Percentiles rank a stretch among this genome's conserved stretches.
Conservation (phyloP, 2,888 invertebrate genomes). For the Mantis religiosa region DNA sequence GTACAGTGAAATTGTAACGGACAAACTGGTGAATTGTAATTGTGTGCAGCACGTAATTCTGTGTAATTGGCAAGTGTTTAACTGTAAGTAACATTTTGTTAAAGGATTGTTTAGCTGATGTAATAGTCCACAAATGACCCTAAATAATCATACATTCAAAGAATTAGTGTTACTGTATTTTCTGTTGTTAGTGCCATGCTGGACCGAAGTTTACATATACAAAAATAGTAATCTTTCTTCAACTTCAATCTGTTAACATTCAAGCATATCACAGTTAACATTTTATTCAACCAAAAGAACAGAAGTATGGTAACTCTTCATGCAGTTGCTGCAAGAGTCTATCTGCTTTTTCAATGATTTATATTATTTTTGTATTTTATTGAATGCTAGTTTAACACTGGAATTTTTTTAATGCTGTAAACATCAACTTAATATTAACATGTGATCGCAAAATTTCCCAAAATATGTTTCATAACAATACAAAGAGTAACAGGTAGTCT, state of each 20-base stretch:
- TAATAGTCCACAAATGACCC: no score
- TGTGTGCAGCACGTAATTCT: no score
- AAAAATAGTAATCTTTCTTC: not conserved
- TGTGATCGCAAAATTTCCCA: not conserved
- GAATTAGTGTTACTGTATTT: not conserved
- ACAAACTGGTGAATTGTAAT: no score
- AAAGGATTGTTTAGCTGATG: no score
- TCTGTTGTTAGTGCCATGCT: not conserved
- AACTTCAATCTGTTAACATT: not conserved
- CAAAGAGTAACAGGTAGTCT: not conserved
- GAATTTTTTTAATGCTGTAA: not conserved
- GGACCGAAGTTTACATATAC: not conserved
- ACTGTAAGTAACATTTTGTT: no score
- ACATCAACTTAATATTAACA: not conserved
- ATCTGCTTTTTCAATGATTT: not conserved
- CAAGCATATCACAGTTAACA: not conserved
- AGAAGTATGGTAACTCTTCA: not conserved
- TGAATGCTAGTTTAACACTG: not conserved
- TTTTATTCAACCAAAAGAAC: not conserved
- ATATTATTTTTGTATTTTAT: not conserved
- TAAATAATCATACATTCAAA: not conserved
- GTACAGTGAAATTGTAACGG: no score
- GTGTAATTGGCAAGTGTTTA: no score
- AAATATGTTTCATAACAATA: not conserved
- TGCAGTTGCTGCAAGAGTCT: not conserved